A percentile compares a stretch with the other conserved stretches of the same genome.
Evolutionary conservation across 2,113 vertebrate species (phyloP).

Genomic region (Pantherophis guttatus): DNA sequence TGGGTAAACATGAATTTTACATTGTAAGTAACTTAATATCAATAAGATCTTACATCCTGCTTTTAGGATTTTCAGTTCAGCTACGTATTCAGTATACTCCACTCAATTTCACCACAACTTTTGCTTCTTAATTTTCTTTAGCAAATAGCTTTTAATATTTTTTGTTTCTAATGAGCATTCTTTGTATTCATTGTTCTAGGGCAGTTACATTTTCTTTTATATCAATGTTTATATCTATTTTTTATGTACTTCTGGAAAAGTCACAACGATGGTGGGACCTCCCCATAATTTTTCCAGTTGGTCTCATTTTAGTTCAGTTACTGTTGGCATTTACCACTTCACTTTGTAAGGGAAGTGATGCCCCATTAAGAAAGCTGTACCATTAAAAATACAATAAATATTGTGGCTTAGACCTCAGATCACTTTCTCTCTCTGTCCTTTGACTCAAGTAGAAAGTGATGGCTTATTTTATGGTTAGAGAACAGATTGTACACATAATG

Average conservation of each 20-base stretch:
- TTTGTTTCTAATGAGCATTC: neutral
- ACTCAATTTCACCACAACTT: neutral
- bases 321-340: neutral
- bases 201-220: neutral
- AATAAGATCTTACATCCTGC: neutral
- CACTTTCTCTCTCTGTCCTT: neutral
- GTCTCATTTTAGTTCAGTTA: neutral
- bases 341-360: neutral
- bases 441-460: neutral
- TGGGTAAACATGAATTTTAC: neutral
- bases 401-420: neutral
- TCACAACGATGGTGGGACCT: neutral
- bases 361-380: neutral
- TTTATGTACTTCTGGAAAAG: neutral
- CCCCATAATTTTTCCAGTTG: neutral
- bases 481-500: fast-evolving
- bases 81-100: no score
- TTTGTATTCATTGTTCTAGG: neutral
- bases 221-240: neutral
- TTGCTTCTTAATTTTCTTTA: neutral
- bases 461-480: neutral
- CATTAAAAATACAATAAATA: neutral
- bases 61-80: neutral
- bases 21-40: neutral
- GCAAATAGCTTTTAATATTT: neutral